Evolutionary conservation across 2,888 invertebrate genomes (phyloP), one percentile per base, ranked within the genome.

Genomic region (Helicoverpa assulta): DNA sequence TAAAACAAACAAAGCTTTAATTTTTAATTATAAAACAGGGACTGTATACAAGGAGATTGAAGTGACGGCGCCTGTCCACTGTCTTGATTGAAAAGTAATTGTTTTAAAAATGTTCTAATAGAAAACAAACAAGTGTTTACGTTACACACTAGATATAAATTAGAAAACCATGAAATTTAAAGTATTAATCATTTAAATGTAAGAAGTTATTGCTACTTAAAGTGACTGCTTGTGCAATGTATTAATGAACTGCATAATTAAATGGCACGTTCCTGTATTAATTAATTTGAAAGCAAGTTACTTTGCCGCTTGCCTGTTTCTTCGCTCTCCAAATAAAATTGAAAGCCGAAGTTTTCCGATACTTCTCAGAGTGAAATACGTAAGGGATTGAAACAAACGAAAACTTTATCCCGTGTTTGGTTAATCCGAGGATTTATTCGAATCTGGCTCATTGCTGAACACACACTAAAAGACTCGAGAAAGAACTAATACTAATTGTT

Each of bases 241-340:
- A 47, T 12, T 47, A 16, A 7, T 12, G 37, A 14, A 56, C 10
- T 26, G 26, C 7, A 12, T 37, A 66, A 73, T 54, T 18, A 12
- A 56, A 53, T 53, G 57, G 66, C 47, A 53, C 5, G 16, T 40
- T 57, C 40, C 18, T 47, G 4, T 21, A 54, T 66, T 73, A 66
- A 58, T 73, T 56, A 47, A 73, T 14, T 26, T 26, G 19, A 18
- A 12, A 53, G 21, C 37, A 40, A 47, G 53, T 66, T 73, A 57
- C 47, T 73, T 56, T 16, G 47, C 10, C 47, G 57, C 53, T 73
- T 10, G 40, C 47, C 8, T 18, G 47, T 58, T 73, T 73, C 73
- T 53, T 58, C 5, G 4, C 12, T 50, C n/a, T 54, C n/a, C 18
- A 40, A 65, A n/a, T 29, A 40, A 47, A 50, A 26, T 73, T 58